These are phyloP conservation scores for Drosophila eugracilis DNA, from an alignment of 1,140 invertebrate species.

Conservation along the genomic window DNA sequence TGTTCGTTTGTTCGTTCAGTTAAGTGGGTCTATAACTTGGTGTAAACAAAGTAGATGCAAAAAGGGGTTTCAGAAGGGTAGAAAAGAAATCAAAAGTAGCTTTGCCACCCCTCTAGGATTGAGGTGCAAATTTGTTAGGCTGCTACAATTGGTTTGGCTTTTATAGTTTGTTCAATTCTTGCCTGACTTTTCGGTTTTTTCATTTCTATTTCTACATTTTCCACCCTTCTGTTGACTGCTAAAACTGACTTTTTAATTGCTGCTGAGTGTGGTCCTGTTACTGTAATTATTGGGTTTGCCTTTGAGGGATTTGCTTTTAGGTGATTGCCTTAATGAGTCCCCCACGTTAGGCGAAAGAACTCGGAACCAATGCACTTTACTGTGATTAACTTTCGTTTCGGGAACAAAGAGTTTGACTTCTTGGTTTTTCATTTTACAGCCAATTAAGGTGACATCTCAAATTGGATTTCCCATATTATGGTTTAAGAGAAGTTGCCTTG, in stretches of 20 bases:
- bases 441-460: neutral
- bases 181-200: conserved; percentile 12
- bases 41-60: conserved; percentile 57
- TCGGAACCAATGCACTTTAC: neutral
- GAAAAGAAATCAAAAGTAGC: conserved; percentile 67
- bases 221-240: no score
- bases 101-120: conserved; percentile 33
- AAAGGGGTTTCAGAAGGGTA: neutral
- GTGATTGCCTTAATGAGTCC: conserved; percentile 23
- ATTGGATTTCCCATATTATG: neutral
- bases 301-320: conserved; percentile 22
- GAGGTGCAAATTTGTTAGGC: conserved; percentile 15
- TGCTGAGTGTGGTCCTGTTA: conserved; percentile 13
- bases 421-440: neutral
- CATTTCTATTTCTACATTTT: neutral
- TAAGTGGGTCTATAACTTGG: conserved; percentile 58
- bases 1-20: neutral
- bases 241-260: conserved; percentile 23
- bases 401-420: no score
- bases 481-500: no score
- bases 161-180: conserved; percentile 2
- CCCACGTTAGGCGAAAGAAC: neutral
- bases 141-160: conserved; percentile 8
- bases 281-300: conserved; percentile 30
- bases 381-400: conserved; percentile 1